phyloP scores from a whole-genome alignment of 2,113 vertebrate genomes.

The Oreochromis aureus region DNA sequence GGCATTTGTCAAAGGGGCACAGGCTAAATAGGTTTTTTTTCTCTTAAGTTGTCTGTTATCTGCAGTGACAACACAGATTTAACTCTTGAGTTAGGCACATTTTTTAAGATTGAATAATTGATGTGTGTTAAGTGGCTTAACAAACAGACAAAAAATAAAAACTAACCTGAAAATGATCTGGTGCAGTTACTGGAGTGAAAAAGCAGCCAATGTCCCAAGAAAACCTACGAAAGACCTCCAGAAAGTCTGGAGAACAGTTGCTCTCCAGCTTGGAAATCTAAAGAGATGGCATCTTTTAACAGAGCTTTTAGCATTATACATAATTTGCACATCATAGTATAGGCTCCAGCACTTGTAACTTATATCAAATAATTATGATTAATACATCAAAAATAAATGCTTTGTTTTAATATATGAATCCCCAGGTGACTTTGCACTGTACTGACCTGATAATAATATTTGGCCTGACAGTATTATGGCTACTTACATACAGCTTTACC shows the following conservation, averaged over 20 bases:
- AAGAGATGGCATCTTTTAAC: background rate
- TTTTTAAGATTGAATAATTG: background rate
- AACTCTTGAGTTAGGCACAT: background rate
- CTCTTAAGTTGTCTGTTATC: background rate
- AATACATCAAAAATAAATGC: background rate
- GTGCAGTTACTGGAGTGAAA: background rate
- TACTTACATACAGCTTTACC: background rate
- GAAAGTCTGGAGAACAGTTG: background rate
- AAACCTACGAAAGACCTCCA: background rate
- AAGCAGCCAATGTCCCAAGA: background rate
- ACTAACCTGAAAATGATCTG: background rate
- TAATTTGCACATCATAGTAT: background rate
- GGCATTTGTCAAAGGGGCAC: background rate
- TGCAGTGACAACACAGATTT: background rate
- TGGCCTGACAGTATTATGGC: background rate
- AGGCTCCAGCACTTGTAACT: no score
- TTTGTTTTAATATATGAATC: background rate
- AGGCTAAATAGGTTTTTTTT: rapidly evolving
- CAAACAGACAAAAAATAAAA: background rate
- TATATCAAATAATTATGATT: background rate
- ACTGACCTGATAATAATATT: background rate
- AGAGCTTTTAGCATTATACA: background rate
- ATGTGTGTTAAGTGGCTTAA: background rate
- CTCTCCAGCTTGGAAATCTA: background rate
- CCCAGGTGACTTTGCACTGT: background rate